Base-by-base conservation (phyloP, 2,888 invertebrate species). In the Lasioglossum lativentre region DNA sequence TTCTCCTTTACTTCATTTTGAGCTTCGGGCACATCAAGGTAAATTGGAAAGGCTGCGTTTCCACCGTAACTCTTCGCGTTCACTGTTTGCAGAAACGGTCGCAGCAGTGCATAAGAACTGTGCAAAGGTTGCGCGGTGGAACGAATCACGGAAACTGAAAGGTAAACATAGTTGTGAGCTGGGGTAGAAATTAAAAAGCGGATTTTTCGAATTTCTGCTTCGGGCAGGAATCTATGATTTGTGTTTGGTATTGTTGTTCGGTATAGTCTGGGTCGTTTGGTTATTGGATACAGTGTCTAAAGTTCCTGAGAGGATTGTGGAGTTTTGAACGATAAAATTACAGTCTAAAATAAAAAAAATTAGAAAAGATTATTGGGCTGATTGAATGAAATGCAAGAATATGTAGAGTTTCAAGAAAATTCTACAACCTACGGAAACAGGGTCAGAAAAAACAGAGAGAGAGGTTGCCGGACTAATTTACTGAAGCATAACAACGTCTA, bases 21-120 rank as follows among this genome's bases (percentile, higher is more conserved):
- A 16, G 42, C 27, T 27, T 40, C 34, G 52, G 6, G 4, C n/a
- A 40, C 52, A 45, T 42, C 34, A 66, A 52, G n/a, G 40, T 30
- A 63, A 63, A 63, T 63, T 63, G 75, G 47, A 74, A 70, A 70
- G 71, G 47, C 30, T 30, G 47, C n/a, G 19, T n/a, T n/a, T n/a
- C n/a, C 30, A 34, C 42, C 23, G 38, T 27, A 47, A 45, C 59
- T 16, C 47, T 84, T 74, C 42, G 45, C 83, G 30, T n/a, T n/a
- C 16, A 16, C 59, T 59, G 14, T 59, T 30, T 63, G 30, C 30
- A 30, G 63, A 63, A 63, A 27, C 30, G 63, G 16, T 63, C 27
- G 5, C 70, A 56, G 40, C 19, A n/a, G 30, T 34, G 34, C 34
- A n/a, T n/a, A 12, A 40, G 23, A 30, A 38, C n/a, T 70, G 56